Base-by-base conservation (phyloP, 2,797 vertebrate species). In the Ctenochaetus hawaiiensis region DNA sequence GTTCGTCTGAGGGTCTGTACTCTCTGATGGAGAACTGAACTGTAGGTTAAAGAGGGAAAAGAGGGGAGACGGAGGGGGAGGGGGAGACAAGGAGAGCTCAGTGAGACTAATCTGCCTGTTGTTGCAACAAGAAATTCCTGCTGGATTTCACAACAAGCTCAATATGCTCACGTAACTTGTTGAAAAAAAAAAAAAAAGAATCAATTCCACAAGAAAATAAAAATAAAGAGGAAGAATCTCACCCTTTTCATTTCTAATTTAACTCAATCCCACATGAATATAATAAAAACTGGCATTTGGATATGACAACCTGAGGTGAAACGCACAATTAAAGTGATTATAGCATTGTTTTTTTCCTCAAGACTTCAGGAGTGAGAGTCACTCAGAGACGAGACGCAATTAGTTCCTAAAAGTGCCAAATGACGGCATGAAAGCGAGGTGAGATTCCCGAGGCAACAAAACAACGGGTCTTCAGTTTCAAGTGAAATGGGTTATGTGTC, bases 11-110 rank as follows among this genome's bases (percentile, higher is more conserved):
- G 39, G 91, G 77, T 37, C 59, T 75, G 49, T 92, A 95, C 48
- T 91, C 88, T 79, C 94, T 82, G 87, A 94, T 90, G 75, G 89
- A 84, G 81, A 89, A 91, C 48, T 87, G 81, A 71, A 88, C 92
- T 95, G 90, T 8, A 62, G 20, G 58, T 57, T 26, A 9, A 20
- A 49, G n/a, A 51, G 48, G 16, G 47, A 60, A 56, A 67, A 56
- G 58, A 13, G 45, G 44, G 37, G 11, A 52, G 45, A 47, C 14
- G 9, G 34, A 37, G 14, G 13, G 26, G 13, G 23, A 30, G n/a
- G 2, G 62, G 37, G 34, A 20, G 48, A 53, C 57, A 71, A 49
- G 14, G 58, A 78, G 68, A 82, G 62, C 68, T 85, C 67, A 73
- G 80, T 77, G 54, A 68, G 48, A 71, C 85, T 93, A 93, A 92